Conservation (phyloP, 1,140 invertebrate species). For the Oscheius sp. region DNA sequence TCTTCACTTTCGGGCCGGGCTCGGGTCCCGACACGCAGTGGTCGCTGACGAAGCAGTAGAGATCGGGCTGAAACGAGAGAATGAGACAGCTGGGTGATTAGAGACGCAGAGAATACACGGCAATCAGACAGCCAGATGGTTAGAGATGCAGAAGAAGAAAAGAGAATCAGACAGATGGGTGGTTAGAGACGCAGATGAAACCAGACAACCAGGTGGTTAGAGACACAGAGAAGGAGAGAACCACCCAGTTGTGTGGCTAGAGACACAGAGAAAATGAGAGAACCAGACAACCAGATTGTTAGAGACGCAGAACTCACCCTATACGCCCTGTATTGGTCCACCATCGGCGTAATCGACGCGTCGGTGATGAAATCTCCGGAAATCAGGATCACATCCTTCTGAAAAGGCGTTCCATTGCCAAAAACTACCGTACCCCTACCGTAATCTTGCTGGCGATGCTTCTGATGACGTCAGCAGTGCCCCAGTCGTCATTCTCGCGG, state of each 20-base stretch:
- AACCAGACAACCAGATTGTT: no score
- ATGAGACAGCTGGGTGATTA: no score
- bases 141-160: no score
- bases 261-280: no score
- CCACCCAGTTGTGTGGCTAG: no score
- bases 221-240: no score
- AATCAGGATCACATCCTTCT: constrained; percentile 26
- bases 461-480: constrained; percentile 21
- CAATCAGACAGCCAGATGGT: no score
- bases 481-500: constrained; percentile 13
- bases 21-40: constrained; percentile 3
- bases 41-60: constrained; percentile 1
- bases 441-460: constrained; percentile 5
- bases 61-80: not conserved
- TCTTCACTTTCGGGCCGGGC: constrained; percentile 28
- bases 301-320: not conserved
- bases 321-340: constrained; percentile 10
- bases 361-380: constrained; percentile 29
- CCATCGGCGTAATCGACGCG: constrained; percentile 9
- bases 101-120: not conserved
- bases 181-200: no score
- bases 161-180: no score
- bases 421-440: not conserved
- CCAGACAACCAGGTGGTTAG: no score
- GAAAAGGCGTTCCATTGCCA: not conserved